Evolutionary conservation across 1,140 invertebrate genomes (phyloP).

Genomic region (Gyrodactylus bullatarudis): DNA sequence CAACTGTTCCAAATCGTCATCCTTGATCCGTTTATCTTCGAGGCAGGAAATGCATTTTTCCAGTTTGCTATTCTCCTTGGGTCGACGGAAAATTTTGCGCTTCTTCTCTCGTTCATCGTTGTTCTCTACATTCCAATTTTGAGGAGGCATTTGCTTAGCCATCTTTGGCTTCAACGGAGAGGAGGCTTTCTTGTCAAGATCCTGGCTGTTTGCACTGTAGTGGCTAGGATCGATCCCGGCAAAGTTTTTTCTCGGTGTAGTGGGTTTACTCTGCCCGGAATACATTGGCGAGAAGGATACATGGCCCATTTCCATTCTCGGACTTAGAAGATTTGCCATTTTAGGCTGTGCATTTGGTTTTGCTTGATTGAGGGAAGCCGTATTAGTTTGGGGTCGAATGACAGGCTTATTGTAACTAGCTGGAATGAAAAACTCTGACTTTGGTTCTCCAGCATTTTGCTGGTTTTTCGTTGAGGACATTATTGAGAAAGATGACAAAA

Average conservation of each 20-base stretch:
- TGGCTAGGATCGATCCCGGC: background rate
- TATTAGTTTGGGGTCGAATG: background rate
- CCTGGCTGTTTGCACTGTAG: no score
- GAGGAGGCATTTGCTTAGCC: background rate
- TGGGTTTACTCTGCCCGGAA: background rate
- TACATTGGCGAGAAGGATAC: background rate
- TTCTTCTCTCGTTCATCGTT: background rate
- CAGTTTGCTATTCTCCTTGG: background rate
- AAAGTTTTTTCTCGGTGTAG: no score
- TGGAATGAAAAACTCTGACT: background rate
- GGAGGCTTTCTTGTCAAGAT: no score
- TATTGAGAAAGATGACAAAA: no score
- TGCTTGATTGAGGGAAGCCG: background rate
- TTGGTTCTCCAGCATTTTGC: no score
- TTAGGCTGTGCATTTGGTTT: no score
- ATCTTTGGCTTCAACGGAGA: background rate
- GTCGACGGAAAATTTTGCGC: background rate
- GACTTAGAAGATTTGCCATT: background rate
- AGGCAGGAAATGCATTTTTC: background rate
- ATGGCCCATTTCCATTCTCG: background rate
- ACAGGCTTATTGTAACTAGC: background rate
- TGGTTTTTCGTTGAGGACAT: no score
- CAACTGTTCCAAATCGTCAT: constrained; percentile 1
- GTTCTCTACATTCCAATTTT: background rate
- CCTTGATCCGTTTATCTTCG: constrained; percentile 3